Evolutionary conservation across 2,888 invertebrate genomes (phyloP).

Genomic region (Sericinus montela): DNA sequence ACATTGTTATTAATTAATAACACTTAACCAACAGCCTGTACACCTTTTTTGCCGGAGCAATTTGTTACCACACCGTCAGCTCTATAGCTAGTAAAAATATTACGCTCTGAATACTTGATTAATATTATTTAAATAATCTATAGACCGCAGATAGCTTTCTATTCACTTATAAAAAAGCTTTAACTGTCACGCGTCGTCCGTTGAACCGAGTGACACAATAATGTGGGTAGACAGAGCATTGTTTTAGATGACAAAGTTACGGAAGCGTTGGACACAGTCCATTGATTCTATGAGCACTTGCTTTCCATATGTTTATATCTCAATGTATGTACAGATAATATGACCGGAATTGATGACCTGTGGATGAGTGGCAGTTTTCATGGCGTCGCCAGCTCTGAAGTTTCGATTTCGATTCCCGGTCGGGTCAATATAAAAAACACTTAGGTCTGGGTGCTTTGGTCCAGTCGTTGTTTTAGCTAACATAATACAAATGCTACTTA

Average conservation of each 20-base stretch:
- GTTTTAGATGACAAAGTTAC: slow-evolving; percentile 50
- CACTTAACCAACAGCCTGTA: no score
- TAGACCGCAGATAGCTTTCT: slow-evolving; percentile 10
- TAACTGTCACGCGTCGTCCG: slow-evolving; percentile 17
- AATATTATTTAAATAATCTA: slow-evolving; percentile 11
- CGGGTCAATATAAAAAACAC: no score
- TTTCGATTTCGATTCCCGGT: no score
- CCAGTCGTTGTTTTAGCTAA: no score
- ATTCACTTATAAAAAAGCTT: slow-evolving; percentile 11
- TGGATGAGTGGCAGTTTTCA: no score
- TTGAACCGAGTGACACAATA: slow-evolving; percentile 24
- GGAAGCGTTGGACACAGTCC: slow-evolving; percentile 54
- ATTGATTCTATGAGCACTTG: slow-evolving; percentile 35
- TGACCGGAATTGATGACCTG: no score
- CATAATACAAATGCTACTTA: no score
- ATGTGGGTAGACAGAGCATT: slow-evolving; percentile 29
- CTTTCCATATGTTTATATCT: slow-evolving; percentile 5
- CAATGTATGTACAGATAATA: slow-evolving; percentile 46
- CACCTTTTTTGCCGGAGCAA: no score
- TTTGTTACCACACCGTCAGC: no score
- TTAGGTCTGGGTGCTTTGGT: no score
- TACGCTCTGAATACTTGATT: slow-evolving; percentile 13
- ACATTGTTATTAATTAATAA: no score
- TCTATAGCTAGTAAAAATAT: not conserved
- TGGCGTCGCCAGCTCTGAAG: no score